Evolutionary conservation across 2,888 invertebrate species (phyloP), one percentile per base, ranked within the genome.

Genomic region (Lasioglossum lativentre): DNA sequence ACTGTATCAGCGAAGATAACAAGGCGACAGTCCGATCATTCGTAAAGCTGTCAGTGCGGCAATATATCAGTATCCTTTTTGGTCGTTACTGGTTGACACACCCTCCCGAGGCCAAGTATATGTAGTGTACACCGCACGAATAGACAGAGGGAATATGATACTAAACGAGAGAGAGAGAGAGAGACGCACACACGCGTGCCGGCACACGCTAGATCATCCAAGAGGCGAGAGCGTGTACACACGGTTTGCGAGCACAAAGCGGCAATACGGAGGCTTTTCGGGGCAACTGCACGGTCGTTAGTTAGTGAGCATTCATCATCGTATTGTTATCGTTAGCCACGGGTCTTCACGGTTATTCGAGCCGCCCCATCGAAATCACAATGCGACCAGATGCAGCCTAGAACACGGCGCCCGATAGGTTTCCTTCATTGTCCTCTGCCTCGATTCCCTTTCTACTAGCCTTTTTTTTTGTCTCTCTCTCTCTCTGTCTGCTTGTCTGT

Each of bases 231-330:
- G 76, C 23, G n/a, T 30, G 45, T 45, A 52, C 34, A 16, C 40
- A 27, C 47, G 71, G 47, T 78, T n/a, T 78, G 63, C 63, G 27
- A 80, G 78, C 83, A 84, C 85, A 81, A 84, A 83, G 83, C 81
- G 75, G 88, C 82, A 84, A 90, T 89, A 88, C 81, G 87, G 81
- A 83, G 89, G 85, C 86, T 84, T 89, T 89, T 89, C 82, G 85
- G 89, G 82, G 86, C 90, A 89, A 89, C 90, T 91, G 90, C 90
- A 91, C 84, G 91, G 88, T 93, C 90, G 92, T 92, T 93, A 92
- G 92, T 93, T 93, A 91, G 91, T 84, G 90, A 86, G 91, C 91
- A 94, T 94, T 93, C 93, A 93, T 92, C 91, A 92, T 91, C 89
- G 92, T 90, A 93, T 94, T 94, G 93, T 94, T 93, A 91, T 88